Base-by-base conservation (phyloP, 2,888 invertebrate species). In the Sesia bembeciformis region DNA sequence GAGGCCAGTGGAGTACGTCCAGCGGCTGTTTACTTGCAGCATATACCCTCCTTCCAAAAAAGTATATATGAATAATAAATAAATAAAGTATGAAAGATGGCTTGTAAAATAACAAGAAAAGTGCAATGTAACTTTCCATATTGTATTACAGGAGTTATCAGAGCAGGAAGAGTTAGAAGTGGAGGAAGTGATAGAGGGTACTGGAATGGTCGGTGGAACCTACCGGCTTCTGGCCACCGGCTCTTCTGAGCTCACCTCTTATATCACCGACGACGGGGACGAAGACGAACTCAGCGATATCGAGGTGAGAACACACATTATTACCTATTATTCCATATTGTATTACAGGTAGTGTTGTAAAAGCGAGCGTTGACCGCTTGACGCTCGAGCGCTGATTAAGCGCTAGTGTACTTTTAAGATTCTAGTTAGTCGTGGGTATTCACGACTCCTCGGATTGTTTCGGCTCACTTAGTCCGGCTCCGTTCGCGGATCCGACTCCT, bases 81-180 rank as follows among this genome's bases (percentile, higher is more conserved):
- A 23, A 1, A 23, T 23, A 23, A 23, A 23, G 23, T 23, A 23
- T 23, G 23, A 23, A 23, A 23, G 23, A 23, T 23, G 23, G 23
- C 23, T 23, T 23, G 23, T 23, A 23, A 23, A 23, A 23, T 23
- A 23, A 23, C 23, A 23, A 23, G 23, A 23, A 23, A 23, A 23
- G 23, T 23, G 23, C 23, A 23, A 23, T 23, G 23, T 23, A 23
- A 23, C 23, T 23, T 23, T 23, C 23, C 23, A 23, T 23, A 23
- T 23, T 23, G 23, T 23, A 23, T 23, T 23, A 50, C 67, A 86
- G 84, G 84, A 87, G 60, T 62, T 81, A 57, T 86, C 86, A 4
- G 86, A 88, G 59, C 82, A 82, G 57, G 89, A 89, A 61, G 89
- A 88, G 62, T 58, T 88, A 55, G 90, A 90, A 58, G 82, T 88